phyloP scores from a whole-genome alignment of 2,888 invertebrate genomes.

The Oscheius sp. region DNA sequence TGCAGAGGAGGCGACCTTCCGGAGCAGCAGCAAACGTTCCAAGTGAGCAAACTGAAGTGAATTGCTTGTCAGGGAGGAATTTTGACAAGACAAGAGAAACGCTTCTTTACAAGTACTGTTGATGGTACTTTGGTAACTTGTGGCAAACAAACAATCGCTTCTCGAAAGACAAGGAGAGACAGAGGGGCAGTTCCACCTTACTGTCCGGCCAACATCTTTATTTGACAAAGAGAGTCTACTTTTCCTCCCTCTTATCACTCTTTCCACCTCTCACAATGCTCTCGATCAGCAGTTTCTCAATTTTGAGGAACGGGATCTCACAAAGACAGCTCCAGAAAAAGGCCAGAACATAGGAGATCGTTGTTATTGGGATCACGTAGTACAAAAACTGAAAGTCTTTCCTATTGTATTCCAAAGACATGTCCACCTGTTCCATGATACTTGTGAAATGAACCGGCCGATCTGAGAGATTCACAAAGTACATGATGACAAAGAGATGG shows the following conservation, averaged over 20 bases:
- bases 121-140: no score
- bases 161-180: no score
- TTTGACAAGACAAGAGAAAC: no score
- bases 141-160: no score
- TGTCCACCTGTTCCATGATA: neutral
- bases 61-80: no score
- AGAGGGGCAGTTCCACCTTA: no score
- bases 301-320: conserved; percentile 43
- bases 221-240: neutral
- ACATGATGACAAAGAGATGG: conserved; percentile 49
- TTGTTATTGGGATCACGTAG: conserved; percentile 4
- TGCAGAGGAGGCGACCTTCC: no score
- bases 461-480: conserved; percentile 43
- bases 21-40: no score
- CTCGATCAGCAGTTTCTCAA: conserved; percentile 3
- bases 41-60: no score
- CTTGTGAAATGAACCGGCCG: conserved; percentile 41
- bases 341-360: conserved; percentile 33
- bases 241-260: neutral
- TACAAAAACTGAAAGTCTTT: neutral
- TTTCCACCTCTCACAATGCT: neutral
- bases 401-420: neutral
- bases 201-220: neutral
- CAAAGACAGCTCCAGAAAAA: conserved; percentile 50
- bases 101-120: no score